A percentile compares a stretch with the other conserved stretches of the same genome.
Conservation (phyloP, 2,797 vertebrate species). For the Avahi laniger region DNA sequence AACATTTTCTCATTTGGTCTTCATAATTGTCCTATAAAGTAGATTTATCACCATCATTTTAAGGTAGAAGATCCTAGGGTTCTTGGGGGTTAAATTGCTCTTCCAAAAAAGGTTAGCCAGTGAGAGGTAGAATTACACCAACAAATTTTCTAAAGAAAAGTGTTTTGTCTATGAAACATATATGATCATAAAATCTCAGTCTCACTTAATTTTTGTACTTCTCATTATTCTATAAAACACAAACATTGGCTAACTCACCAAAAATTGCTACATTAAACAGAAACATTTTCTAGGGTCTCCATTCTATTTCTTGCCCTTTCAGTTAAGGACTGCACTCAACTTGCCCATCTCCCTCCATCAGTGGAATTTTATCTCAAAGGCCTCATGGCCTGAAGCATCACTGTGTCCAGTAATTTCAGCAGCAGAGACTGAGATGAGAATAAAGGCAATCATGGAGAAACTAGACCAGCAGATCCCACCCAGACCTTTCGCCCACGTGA, state of each 20-base stretch:
- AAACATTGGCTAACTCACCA: neutral
- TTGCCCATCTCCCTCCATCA: neutral
- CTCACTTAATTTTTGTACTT: neutral
- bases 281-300: neutral
- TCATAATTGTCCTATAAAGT: neutral
- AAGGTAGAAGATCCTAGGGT: neutral
- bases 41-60: neutral
- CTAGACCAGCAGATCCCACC: constrained; percentile 53
- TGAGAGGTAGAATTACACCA: neutral
- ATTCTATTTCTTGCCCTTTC: neutral
- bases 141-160: neutral
- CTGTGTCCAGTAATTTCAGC: neutral
- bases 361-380: neutral
- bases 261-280: neutral
- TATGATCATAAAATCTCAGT: neutral
- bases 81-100: neutral
- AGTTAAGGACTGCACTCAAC: neutral
- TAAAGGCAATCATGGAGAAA: constrained; percentile 8
- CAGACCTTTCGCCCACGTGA: constrained; percentile 33
- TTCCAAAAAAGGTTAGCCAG: neutral
- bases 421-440: neutral
- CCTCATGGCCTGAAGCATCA: neutral
- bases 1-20: neutral
- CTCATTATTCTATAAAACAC: neutral
- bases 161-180: neutral